Percentiles rank a stretch among this genome's conserved stretches.
Conservation (phyloP, 2,113 vertebrate genomes). For the Aegithalos caudatus region DNA sequence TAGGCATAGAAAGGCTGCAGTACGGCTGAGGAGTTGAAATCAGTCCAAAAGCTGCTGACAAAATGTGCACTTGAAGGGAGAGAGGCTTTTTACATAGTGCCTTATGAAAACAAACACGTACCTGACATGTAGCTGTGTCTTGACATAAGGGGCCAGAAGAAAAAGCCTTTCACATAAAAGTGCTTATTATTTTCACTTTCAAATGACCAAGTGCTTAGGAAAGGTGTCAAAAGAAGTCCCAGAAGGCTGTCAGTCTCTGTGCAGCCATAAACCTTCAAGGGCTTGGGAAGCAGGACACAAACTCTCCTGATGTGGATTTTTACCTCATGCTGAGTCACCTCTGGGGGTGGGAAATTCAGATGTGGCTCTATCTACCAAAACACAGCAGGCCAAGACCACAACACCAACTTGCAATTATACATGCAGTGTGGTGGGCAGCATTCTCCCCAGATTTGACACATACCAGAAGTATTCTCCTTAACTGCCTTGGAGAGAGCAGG, state of each 20-base stretch:
- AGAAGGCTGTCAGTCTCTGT: not conserved
- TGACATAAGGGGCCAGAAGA: not conserved
- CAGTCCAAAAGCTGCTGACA: not conserved
- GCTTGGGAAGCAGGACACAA: not conserved
- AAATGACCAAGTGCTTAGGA: not conserved
- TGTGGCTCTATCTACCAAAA: not conserved
- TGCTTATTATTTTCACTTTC: not conserved
- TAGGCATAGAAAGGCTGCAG: not conserved
- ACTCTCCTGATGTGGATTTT: not conserved
- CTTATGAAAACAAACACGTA: constrained; percentile 10
- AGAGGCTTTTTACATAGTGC: not conserved
- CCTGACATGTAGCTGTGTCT: not conserved
- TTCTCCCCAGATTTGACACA: not conserved
- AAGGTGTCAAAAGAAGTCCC: not conserved
- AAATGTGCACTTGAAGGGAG: not conserved
- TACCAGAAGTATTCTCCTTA: not conserved
- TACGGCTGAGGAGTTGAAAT: not conserved
- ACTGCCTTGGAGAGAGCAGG: not conserved
- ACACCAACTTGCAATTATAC: not conserved
- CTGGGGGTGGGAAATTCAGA: not conserved
- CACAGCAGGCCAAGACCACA: not conserved
- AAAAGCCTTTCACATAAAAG: not conserved
- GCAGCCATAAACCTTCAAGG: constrained; percentile 3
- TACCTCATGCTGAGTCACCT: not conserved
- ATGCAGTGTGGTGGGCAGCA: no score